phyloP scores from a whole-genome alignment of 1,140 invertebrate genomes.

The Rhopalosiphum maidis region DNA sequence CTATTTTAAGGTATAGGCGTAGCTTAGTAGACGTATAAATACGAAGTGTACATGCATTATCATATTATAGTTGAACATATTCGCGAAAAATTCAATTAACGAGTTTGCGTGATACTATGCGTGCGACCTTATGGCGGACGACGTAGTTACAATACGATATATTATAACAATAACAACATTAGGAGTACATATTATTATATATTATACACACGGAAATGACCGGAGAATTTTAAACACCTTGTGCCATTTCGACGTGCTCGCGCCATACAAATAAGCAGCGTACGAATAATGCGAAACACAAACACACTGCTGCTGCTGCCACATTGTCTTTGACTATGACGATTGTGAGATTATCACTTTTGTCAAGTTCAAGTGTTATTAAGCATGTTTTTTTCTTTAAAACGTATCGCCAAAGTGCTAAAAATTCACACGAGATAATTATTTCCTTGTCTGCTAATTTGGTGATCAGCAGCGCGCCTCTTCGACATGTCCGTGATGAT shows the following conservation, averaged over 20 bases:
- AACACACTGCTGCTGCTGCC: background rate
- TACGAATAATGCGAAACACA: background rate
- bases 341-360: background rate
- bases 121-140: background rate
- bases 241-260: background rate
- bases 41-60: background rate
- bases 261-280: background rate
- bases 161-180: constrained; percentile 10
- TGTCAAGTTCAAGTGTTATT: background rate
- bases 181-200: background rate
- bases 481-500: background rate
- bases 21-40: background rate
- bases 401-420: background rate
- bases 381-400: background rate
- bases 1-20: background rate
- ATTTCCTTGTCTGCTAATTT: background rate
- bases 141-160: background rate
- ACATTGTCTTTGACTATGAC: background rate
- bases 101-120: background rate
- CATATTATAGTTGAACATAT: background rate
- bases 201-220: constrained; percentile 21
- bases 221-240: constrained; percentile 7
- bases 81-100: constrained; percentile 19
- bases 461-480: background rate
- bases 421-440: background rate